Evolutionary conservation across 2,797 vertebrate genomes (phyloP).

Genomic region (Cirrhinus molitorella): DNA sequence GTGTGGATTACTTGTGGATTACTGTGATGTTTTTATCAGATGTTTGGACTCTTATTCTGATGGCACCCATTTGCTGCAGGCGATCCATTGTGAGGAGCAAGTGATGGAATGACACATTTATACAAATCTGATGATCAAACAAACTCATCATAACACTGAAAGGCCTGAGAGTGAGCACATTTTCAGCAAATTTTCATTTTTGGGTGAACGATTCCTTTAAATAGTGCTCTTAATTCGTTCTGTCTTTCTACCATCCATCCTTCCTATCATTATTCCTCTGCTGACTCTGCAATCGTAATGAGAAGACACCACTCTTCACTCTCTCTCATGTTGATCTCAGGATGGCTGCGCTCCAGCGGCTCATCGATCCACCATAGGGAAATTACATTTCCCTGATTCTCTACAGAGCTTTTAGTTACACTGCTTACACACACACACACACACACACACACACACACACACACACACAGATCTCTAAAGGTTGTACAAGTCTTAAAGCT

Average conservation of each 20-base stretch:
- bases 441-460: constrained; percentile 59
- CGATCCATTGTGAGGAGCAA: not conserved
- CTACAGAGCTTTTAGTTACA: constrained; percentile 78
- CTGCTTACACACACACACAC: constrained; percentile 63
- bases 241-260: not conserved
- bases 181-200: not conserved
- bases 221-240: not conserved
- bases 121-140: not conserved
- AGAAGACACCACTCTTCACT: constrained; percentile 62
- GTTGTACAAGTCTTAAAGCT: not conserved
- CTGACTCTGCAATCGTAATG: constrained; percentile 68
- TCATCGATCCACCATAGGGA: constrained; percentile 71
- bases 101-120: not conserved
- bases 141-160: not conserved
- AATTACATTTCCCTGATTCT: constrained; percentile 79
- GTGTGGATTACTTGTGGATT: not conserved
- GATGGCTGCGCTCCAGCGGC: constrained; percentile 71
- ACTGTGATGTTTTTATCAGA: not conserved
- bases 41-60: not conserved
- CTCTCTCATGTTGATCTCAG: constrained; percentile 62
- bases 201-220: not conserved
- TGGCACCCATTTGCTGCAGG: not conserved
- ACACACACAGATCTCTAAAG: constrained; percentile 21
- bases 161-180: not conserved
- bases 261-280: constrained; percentile 71